A percentile compares a stretch with the other conserved stretches of the same genome.
Conservation (phyloP, 2,888 invertebrate genomes). For the Dryomyza anilis region DNA sequence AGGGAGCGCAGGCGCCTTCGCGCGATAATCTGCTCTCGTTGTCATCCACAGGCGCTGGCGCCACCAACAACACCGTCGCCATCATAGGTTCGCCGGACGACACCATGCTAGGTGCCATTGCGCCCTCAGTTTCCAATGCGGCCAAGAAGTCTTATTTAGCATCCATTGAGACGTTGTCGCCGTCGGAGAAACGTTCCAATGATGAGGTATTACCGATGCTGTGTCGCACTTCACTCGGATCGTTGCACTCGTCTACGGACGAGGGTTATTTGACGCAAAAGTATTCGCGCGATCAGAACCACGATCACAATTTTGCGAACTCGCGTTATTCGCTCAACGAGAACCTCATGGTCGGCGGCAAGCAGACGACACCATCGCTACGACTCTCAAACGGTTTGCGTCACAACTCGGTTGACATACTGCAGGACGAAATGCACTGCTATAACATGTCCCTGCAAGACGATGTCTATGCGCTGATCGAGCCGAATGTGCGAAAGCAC, state of each 20-base stretch:
- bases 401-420: constrained; percentile 56
- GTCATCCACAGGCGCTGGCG: constrained; percentile 47
- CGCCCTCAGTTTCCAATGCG: constrained; percentile 36
- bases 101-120: constrained; percentile 49
- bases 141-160: constrained; percentile 52
- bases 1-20: constrained; percentile 53
- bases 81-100: constrained; percentile 50
- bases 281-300: constrained; percentile 38
- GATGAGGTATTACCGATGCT: constrained; percentile 32
- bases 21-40: constrained; percentile 56
- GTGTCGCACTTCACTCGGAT: constrained; percentile 39
- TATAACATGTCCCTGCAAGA: constrained; percentile 46
- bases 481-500: constrained; percentile 42
- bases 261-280: constrained; percentile 52
- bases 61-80: constrained; percentile 31
- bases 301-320: constrained; percentile 43
- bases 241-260: constrained; percentile 46
- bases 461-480: constrained; percentile 47
- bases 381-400: constrained; percentile 48
- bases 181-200: constrained; percentile 55
- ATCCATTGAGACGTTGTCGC: constrained; percentile 58
- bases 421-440: constrained; percentile 50
- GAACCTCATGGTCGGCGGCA: constrained; percentile 50
- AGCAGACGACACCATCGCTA: constrained; percentile 43
- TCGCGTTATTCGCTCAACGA: constrained; percentile 60